These are phyloP conservation scores for Amphipoea oculea DNA, from an alignment of 2,888 invertebrate species.

Conservation along the genomic window DNA sequence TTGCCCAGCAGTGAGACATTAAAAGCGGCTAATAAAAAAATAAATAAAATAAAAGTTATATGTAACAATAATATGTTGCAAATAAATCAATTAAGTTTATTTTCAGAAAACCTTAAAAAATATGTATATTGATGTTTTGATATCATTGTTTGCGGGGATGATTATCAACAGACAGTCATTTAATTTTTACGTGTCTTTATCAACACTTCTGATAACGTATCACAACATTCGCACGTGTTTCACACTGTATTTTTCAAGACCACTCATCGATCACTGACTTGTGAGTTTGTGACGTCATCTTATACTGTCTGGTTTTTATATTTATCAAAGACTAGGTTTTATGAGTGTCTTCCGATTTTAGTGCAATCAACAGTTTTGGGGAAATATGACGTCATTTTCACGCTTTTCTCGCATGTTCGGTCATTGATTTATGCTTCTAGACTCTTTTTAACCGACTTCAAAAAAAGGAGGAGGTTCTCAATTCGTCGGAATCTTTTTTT, in stretches of 20 bases:
- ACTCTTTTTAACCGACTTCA: too few species aligned
- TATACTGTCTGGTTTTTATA: constrained; percentile 30
- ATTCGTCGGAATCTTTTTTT: too few species aligned
- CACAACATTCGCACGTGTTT: constrained; percentile 58
- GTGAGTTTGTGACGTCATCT: constrained; percentile 44
- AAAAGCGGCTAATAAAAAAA: too few species aligned
- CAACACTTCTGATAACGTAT: constrained; percentile 38
- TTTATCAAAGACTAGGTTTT: constrained; percentile 18
- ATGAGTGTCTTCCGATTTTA: constrained; percentile 15
- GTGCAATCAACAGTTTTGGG: constrained; percentile 4
- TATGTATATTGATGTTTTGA: not conserved
- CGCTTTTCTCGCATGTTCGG: not conserved
- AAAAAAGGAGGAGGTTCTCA: too few species aligned
- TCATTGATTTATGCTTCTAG: not conserved
- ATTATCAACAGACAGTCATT: constrained; percentile 41
- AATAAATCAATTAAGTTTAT: too few species aligned
- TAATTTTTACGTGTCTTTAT: constrained; percentile 44
- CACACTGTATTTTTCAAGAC: constrained; percentile 23
- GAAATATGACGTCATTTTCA: constrained; percentile 13
- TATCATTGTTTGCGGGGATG: constrained; percentile 30
- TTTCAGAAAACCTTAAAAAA: too few species aligned
- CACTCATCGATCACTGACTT: constrained; percentile 40
- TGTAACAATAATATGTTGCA: too few species aligned
- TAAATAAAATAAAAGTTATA: too few species aligned
- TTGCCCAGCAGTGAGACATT: too few species aligned